Base-by-base conservation (phyloP, 2,888 invertebrate species). In the Ernsta delagoae region DNA sequence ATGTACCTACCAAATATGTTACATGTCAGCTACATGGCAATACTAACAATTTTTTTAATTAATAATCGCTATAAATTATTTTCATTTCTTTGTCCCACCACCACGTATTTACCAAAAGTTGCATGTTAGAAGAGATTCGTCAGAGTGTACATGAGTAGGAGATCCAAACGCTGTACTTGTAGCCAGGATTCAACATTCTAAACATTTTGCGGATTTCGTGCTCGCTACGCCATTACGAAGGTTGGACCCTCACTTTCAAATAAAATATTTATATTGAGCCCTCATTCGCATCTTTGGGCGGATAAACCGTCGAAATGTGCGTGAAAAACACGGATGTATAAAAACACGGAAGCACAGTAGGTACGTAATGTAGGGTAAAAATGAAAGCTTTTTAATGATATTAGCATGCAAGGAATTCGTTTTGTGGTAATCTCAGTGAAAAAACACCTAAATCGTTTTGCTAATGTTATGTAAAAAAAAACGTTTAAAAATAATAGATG, bases 251-350 rank as follows among this genome's bases (percentile, higher is more conserved):
- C 75, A 75, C 75, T 71, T 74, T 71, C 73, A 74, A 79, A 83
- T 86, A 80, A 85, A 86, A 85, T 84, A 87, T 86, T 84, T 81
- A 85, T 73, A 76, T 74, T 74, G 73, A 70, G 72, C 69, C 70
- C 73, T 74, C 57, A 71, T 59, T 31, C 31, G 24, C 59, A 41
- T 39, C 50, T 56, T 70, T 72, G 67, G 65, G 70, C 71, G 60
- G 41, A 48, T 41, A 43, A 64, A 56, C 24, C 56, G 53, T 64
- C 69, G 66, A 75, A 73, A 72, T 72, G 61, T 57, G 64, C 66
- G 62, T 67, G 61, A 64, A 70, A 50, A 65, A 48, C 16, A 59
- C 50, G 16, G 34, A 54, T 56, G 71, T 67, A 67, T 48, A 24
- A 24, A 24, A 24, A 24, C 24, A 24, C 24, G 24, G 24, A 24